These are phyloP conservation scores for Cerastis rubricosa DNA, from an alignment of 2,888 invertebrate species.

Conservation along the genomic window DNA sequence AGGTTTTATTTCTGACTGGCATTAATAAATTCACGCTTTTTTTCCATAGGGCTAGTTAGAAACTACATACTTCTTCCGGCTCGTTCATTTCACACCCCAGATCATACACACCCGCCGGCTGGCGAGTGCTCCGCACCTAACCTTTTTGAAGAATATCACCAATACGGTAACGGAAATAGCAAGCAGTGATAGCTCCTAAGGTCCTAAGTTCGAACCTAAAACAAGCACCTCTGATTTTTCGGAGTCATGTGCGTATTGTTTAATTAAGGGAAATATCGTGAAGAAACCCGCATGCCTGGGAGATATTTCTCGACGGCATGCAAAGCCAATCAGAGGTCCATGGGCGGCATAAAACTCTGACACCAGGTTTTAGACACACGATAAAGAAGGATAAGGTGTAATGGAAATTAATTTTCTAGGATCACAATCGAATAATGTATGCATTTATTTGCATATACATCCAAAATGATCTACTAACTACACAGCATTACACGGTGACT, in stretches of 20 bases:
- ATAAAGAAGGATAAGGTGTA: too few relatives aligned
- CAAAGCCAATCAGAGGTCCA: too few relatives aligned
- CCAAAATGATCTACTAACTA: conserved; percentile 7
- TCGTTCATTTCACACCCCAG: not conserved
- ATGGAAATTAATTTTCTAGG: not conserved
- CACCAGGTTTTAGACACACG: too few relatives aligned
- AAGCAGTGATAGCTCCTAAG: too few relatives aligned
- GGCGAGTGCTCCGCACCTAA: not conserved
- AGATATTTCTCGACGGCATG: too few relatives aligned
- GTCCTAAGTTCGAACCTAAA: too few relatives aligned
- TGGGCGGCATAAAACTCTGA: too few relatives aligned
- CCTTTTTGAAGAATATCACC: not conserved
- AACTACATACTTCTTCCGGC: not conserved
- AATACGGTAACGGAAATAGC: not conserved
- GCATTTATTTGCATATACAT: conserved; percentile 1
- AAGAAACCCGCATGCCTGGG: too few relatives aligned
- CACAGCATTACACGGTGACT: conserved; percentile 32
- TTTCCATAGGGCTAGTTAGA: not conserved
- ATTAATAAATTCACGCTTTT: not conserved
- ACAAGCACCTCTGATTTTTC: too few relatives aligned
- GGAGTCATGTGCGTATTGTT: too few relatives aligned
- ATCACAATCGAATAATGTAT: not conserved
- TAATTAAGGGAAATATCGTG: too few relatives aligned
- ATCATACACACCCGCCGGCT: not conserved
- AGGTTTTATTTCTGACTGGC: too few relatives aligned